These are phyloP conservation scores for Melikaiella ostensackeni DNA, from an alignment of 2,888 invertebrate species.

Conservation along the genomic window DNA sequence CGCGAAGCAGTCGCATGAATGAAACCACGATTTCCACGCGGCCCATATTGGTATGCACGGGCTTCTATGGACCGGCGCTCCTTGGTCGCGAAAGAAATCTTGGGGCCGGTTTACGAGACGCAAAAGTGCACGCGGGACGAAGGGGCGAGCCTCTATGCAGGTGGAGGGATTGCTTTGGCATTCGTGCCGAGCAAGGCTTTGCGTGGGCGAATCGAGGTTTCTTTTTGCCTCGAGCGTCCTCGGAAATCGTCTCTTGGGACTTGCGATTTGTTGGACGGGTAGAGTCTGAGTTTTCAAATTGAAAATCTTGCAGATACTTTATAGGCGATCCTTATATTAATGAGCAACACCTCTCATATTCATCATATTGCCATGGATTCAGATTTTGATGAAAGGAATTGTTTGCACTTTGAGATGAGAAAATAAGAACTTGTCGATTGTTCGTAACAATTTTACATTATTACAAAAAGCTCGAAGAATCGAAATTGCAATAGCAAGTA, in stretches of 20 bases:
- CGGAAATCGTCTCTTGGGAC: constrained; percentile 12
- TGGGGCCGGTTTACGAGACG: constrained; percentile 50
- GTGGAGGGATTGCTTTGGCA: constrained; percentile 33
- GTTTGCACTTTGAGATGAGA: not conserved
- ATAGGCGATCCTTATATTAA: not conserved
- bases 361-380: not conserved
- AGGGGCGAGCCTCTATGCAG: constrained; percentile 30
- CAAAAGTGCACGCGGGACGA: constrained; percentile 39
- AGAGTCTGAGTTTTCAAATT: not conserved
- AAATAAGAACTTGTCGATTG: no score
- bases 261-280: not conserved
- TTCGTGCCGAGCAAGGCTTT: constrained; percentile 15
- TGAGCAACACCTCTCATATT: not conserved
- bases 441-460: no score
- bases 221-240: constrained; percentile 28
- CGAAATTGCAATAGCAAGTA: not conserved
- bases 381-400: not conserved
- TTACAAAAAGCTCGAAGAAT: not conserved
- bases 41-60: constrained; percentile 61
- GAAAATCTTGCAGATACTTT: not conserved
- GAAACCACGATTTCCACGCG: constrained; percentile 70
- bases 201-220: constrained; percentile 38
- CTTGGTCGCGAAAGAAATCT: constrained; percentile 49
- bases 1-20: constrained; percentile 67
- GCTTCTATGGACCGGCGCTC: constrained; percentile 53